phyloP scores from a whole-genome alignment of 2,113 vertebrate genomes.

The Oryzias melastigma region DNA sequence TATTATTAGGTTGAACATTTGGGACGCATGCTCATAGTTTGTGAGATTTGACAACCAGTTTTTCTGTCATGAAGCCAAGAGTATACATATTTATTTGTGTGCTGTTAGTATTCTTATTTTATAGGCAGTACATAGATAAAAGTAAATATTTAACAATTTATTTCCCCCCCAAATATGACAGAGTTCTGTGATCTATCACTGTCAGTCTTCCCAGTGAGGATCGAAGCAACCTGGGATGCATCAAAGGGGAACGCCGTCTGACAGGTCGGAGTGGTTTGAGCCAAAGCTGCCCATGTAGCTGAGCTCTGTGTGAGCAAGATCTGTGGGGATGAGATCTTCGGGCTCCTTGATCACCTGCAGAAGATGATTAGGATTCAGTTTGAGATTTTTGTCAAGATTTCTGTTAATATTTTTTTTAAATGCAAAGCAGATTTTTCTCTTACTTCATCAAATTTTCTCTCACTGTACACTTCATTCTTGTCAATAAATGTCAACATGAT shows the following conservation, averaged over 20 bases:
- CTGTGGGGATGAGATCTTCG: constrained; percentile 44
- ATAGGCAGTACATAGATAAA: background rate
- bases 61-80: constrained; percentile 2
- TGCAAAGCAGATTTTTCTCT: constrained; percentile 23
- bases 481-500: constrained; percentile 92
- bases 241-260: constrained; percentile 77
- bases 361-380: constrained; percentile 6
- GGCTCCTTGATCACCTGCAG: constrained; percentile 61
- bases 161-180: background rate
- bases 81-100: constrained; percentile 9
- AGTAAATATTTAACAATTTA: background rate
- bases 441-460: constrained; percentile 89
- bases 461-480: constrained; percentile 86
- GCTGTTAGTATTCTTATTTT: constrained; percentile 9
- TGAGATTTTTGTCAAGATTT: background rate
- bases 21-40: constrained; percentile 19
- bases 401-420: background rate
- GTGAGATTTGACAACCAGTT: constrained; percentile 2
- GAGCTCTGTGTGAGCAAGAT: constrained; percentile 70
- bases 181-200: background rate
- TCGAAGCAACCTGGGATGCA: background rate
- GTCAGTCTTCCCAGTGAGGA: background rate
- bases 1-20: constrained; percentile 16
- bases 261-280: constrained; percentile 79
- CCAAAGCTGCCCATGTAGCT: constrained; percentile 70